Evolutionary conservation across 2,797 vertebrate species (phyloP).

Genomic region (Clarias laeviceps): DNA sequence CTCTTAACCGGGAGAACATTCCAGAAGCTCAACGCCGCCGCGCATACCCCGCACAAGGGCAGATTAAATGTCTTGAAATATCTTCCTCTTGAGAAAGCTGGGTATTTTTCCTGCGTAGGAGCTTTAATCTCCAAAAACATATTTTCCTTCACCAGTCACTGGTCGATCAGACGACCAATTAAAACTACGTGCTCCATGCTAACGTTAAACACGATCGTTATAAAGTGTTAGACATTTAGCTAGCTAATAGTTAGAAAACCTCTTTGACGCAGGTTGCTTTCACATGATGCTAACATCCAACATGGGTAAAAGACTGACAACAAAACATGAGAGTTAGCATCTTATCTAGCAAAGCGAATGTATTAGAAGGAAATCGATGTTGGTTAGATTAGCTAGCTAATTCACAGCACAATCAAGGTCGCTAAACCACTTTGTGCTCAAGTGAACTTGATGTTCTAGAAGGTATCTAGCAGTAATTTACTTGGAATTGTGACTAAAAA

Average conservation of each 20-base stretch:
- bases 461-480: background rate
- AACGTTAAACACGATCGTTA: background rate
- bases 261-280: background rate
- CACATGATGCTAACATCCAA: background rate
- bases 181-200: too few relatives aligned
- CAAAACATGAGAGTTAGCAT: too few relatives aligned
- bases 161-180: too few relatives aligned
- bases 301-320: too few relatives aligned
- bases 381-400: background rate
- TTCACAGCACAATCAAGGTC: background rate
- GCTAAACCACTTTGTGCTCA: background rate
- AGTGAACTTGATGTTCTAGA: background rate
- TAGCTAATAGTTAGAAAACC: too few relatives aligned
- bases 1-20: constrained; percentile 8
- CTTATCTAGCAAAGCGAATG: background rate
- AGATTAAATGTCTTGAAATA: constrained; percentile 1
- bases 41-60: background rate
- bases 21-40: background rate
- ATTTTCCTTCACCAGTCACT: background rate
- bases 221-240: background rate
- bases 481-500: background rate
- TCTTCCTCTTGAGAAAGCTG: background rate
- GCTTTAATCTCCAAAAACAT: background rate
- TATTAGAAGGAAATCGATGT: background rate
- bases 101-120: background rate